These are phyloP conservation scores for Tapirus terrestris DNA, from an alignment of 2,113 vertebrate species.

Conservation along the genomic window DNA sequence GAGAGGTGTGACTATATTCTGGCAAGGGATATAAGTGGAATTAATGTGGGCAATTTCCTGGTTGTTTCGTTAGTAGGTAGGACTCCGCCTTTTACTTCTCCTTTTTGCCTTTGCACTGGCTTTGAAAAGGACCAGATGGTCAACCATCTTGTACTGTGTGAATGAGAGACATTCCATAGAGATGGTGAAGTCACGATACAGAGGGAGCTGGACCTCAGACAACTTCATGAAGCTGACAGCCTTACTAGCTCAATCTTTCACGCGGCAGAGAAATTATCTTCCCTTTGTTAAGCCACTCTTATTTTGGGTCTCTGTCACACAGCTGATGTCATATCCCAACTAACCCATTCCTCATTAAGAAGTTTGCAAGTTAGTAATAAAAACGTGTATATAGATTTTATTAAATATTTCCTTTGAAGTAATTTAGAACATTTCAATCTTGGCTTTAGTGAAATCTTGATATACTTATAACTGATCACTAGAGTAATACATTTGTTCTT, in stretches of 20 bases:
- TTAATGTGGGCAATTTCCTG: conserved; percentile 37
- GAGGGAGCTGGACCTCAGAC: not conserved
- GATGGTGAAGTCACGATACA: not conserved
- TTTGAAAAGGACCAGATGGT: not conserved
- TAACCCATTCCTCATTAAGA: not conserved
- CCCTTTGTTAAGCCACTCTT: not conserved
- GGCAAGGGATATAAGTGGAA: not conserved
- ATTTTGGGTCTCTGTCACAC: not conserved
- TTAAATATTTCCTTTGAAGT: not conserved
- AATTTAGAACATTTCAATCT: not conserved
- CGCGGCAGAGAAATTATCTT: not conserved
- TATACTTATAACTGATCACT: not conserved
- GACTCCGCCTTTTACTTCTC: not conserved
- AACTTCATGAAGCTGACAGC: not conserved
- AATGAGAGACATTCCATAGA: not conserved
- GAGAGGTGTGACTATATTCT: not conserved
- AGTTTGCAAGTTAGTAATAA: not conserved
- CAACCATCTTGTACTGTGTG: not conserved
- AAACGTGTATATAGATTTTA: not conserved
- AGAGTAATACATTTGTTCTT: not conserved
- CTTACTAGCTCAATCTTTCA: not conserved
- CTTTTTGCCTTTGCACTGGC: not conserved
- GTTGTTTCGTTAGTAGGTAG: not conserved
- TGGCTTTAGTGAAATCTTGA: not conserved
- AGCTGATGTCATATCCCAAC: not conserved